These are phyloP conservation scores for Chlamydotis undulata DNA, from an alignment of 2,113 vertebrate species.

Conservation along the genomic window DNA sequence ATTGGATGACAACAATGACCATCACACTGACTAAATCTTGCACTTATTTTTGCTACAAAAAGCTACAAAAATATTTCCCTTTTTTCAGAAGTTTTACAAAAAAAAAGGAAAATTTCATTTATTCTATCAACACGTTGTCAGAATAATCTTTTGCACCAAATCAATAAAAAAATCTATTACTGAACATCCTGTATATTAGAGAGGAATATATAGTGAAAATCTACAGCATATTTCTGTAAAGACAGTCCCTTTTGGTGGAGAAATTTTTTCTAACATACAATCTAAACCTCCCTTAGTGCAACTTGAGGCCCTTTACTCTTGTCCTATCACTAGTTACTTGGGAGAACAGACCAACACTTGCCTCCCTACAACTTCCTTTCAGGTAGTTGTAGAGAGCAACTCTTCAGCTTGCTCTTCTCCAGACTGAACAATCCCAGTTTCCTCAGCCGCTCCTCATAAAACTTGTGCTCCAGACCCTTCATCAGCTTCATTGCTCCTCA, in stretches of 20 bases:
- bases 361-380: no score
- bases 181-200: background rate
- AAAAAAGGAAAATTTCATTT: background rate
- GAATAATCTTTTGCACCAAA: background rate
- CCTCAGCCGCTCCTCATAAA: no score
- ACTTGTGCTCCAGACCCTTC: no score
- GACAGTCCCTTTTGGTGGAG: background rate
- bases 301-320: no score
- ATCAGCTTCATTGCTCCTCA: no score
- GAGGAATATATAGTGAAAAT: background rate
- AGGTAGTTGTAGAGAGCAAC: no score
- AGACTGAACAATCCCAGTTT: no score
- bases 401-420: no score
- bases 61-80: background rate
- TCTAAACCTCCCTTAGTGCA: no score
- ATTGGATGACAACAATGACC: background rate
- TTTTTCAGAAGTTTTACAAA: background rate
- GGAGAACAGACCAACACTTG: no score
- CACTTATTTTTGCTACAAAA: background rate
- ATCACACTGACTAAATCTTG: background rate
- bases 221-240: background rate
- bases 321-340: no score
- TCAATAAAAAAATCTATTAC: background rate
- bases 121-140: background rate
- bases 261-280: no score